Percentiles rank a stretch among this genome's conserved stretches.
Conservation (phyloP, 2,797 vertebrate species). For the Gobio occitaniae region DNA sequence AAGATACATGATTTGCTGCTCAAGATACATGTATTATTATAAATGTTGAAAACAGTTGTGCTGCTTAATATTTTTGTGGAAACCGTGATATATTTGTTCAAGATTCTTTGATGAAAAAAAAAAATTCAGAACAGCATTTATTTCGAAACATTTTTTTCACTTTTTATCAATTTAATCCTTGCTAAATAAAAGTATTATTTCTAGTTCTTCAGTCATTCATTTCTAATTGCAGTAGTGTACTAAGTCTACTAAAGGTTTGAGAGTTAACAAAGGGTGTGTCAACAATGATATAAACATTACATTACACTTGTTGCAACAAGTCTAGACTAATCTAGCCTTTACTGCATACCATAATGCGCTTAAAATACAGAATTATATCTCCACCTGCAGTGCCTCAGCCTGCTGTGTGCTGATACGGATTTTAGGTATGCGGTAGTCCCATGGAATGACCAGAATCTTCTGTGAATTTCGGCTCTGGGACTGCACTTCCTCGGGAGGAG, state of each 20-base stretch:
- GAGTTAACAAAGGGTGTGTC: background rate
- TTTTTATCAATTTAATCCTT: background rate
- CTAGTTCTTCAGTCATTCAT: background rate
- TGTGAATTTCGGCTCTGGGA: conserved; percentile 87
- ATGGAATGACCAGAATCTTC: conserved; percentile 89
- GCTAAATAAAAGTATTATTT: background rate
- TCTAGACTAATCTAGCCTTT: background rate
- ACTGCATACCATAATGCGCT: background rate
- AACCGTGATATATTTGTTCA: background rate
- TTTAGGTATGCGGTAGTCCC: conserved; percentile 94
- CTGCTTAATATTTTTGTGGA: background rate
- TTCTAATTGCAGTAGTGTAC: background rate
- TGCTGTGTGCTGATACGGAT: conserved; percentile 96
- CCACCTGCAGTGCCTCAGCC: conserved; percentile 90
- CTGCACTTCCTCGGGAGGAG: conserved; percentile 85
- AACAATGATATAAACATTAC: background rate
- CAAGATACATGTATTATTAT: too few species aligned
- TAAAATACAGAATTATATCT: background rate
- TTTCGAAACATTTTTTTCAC: background rate
- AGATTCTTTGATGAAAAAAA: background rate
- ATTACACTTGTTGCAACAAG: background rate
- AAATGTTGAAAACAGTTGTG: background rate
- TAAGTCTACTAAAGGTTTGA: background rate
- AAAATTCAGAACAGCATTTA: background rate
- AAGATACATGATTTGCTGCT: too few species aligned